Percentiles rank a stretch among this genome's conserved stretches.
Conservation (phyloP, 2,113 vertebrate species). For the Microcebus tavaratra region DNA sequence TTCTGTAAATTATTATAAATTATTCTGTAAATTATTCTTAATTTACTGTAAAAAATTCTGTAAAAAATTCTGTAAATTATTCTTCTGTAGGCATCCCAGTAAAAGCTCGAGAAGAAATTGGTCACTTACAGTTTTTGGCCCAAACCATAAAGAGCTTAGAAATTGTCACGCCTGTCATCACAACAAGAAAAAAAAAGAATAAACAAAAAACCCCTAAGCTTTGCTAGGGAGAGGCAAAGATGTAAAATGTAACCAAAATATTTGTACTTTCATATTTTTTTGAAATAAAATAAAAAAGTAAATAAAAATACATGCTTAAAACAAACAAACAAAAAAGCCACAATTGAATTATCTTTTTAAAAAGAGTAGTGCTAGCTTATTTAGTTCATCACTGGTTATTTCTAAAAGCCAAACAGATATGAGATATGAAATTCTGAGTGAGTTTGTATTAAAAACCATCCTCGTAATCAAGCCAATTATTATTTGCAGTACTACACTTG, state of each 20-base stretch:
- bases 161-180: neutral
- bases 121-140: neutral
- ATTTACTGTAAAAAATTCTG: too few species aligned
- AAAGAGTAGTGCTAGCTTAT: conserved; percentile 1
- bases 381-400: neutral
- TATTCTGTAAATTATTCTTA: too few species aligned
- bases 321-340: neutral
- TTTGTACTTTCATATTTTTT: too few species aligned
- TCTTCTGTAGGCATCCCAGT: neutral
- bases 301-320: too few species aligned
- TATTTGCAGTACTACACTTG: neutral
- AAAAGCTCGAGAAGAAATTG: neutral
- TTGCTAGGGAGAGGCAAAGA: too few species aligned
- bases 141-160: neutral
- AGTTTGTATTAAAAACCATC: conserved; percentile 4
- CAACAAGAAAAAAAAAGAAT: neutral
- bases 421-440: neutral
- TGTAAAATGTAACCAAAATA: too few species aligned
- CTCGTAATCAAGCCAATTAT: neutral
- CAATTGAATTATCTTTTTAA: neutral
- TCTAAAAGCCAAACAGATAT: neutral
- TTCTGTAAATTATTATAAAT: too few species aligned
- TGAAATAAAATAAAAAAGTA: too few species aligned
- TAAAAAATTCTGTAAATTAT: neutral
- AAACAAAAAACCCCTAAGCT: neutral